phyloP scores from a whole-genome alignment of 2,113 vertebrate genomes.

The Paraplagusia blochii region DNA sequence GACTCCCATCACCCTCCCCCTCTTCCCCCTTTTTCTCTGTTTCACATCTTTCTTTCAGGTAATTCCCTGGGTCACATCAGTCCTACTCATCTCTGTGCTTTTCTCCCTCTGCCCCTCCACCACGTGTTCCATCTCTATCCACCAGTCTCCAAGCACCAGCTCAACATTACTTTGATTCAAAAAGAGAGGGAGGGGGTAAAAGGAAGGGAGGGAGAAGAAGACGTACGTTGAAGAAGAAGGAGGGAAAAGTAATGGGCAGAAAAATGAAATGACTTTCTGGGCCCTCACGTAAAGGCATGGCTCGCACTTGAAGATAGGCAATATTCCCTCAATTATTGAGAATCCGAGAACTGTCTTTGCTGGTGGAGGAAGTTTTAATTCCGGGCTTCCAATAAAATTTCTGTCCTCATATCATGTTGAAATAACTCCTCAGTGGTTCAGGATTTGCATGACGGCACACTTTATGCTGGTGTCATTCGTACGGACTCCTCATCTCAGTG shows the following conservation, averaged over 20 bases:
- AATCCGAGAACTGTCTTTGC: conserved; percentile 59
- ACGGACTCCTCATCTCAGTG: conserved; percentile 12
- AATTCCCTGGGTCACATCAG: conserved; percentile 67
- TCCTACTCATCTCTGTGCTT: conserved; percentile 55
- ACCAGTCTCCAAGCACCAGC: conserved; percentile 50
- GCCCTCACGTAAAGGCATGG: conserved; percentile 66
- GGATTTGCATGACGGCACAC: conserved; percentile 43
- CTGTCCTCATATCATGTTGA: conserved; percentile 63
- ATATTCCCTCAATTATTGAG: conserved; percentile 73
- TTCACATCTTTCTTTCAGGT: conserved; percentile 57
- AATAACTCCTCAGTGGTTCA: conserved; percentile 58
- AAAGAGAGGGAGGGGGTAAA: not conserved
- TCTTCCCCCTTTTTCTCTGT: conserved; percentile 19
- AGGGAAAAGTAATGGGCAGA: conserved; percentile 74
- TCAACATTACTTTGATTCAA: conserved; percentile 67
- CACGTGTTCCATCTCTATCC: conserved; percentile 42
- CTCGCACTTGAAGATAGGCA: conserved; percentile 65
- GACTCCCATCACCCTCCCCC: conserved; percentile 40
- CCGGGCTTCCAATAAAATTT: conserved; percentile 57
- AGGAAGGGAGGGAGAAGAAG: conserved; percentile 10
- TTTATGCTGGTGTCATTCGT: conserved; percentile 18
- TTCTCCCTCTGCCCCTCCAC: conserved; percentile 16
- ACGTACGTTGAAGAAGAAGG: conserved; percentile 18
- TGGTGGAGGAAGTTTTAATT: conserved; percentile 70
- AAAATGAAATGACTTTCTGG: conserved; percentile 74